phyloP scores from a whole-genome alignment of 2,797 vertebrate species.

The Tympanoctomys barrerae region DNA sequence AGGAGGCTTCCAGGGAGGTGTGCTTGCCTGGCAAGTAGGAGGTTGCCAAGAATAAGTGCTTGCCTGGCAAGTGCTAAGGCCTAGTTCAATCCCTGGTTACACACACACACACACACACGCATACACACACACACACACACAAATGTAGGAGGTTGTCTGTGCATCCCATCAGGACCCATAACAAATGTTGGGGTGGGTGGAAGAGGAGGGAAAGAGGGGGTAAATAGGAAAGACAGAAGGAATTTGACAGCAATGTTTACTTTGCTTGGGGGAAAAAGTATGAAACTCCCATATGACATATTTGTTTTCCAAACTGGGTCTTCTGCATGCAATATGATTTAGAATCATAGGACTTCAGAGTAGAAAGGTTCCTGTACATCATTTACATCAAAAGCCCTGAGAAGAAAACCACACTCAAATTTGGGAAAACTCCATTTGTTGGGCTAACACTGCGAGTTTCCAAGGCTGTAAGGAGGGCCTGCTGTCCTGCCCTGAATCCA shows the following conservation, averaged over 20 bases:
- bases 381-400: not conserved
- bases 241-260: not conserved
- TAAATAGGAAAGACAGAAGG: not conserved
- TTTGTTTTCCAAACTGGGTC: not conserved
- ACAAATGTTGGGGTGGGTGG: not conserved
- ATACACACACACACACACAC: no score
- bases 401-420: not conserved
- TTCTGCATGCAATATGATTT: not conserved
- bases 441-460: not conserved
- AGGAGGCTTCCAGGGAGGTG: not conserved
- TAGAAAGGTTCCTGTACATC: not conserved
- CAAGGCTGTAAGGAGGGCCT: not conserved
- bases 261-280: slow-evolving; percentile 2
- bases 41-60: not conserved
- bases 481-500: not conserved
- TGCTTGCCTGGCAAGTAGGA: not conserved
- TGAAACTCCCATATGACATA: not conserved
- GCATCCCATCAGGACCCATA: not conserved
- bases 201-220: not conserved
- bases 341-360: slow-evolving; percentile 29
- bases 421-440: not conserved
- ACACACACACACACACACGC: no score
- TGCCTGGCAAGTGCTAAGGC: no score
- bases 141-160: not conserved
- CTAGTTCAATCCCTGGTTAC: no score